Percentiles rank a stretch among this genome's conserved stretches.
These are phyloP conservation scores for Salvelinus alpinus DNA, from an alignment of 2,113 vertebrate genomes.

Conservation along the genomic window DNA sequence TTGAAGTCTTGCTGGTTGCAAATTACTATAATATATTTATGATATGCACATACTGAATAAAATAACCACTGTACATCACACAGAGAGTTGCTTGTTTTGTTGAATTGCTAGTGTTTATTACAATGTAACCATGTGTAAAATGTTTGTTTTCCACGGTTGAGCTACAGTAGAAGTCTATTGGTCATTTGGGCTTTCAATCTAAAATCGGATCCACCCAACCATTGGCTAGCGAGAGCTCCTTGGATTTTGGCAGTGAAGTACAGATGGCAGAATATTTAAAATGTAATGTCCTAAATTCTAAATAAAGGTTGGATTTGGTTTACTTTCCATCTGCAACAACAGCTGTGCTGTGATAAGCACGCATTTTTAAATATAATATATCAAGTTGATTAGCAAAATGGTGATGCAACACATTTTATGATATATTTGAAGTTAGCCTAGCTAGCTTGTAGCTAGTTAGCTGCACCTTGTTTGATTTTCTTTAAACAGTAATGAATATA, in stretches of 20 bases:
- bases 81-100: slow-evolving; percentile 1
- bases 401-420: no score
- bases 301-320: no score
- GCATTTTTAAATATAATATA: no score
- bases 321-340: no score
- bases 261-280: slow-evolving; percentile 63
- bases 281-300: slow-evolving; percentile 23
- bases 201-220: slow-evolving; percentile 40
- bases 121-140: not conserved
- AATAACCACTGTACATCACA: not conserved
- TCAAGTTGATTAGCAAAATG: no score
- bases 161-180: slow-evolving; percentile 24
- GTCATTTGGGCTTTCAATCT: slow-evolving; percentile 16
- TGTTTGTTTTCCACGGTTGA: no score
- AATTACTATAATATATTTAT: slow-evolving; percentile 57
- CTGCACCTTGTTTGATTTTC: no score
- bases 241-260: slow-evolving; percentile 51
- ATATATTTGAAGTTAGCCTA: no score
- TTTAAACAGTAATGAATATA: no score
- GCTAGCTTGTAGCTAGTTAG: no score
- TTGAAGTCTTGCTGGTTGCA: slow-evolving; percentile 39
- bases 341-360: no score
- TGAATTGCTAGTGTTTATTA: not conserved
- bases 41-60: slow-evolving; percentile 55
- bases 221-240: slow-evolving; percentile 3